Conservation (phyloP, 2,888 invertebrate species). For the Xestoiulus laeticollis region DNA sequence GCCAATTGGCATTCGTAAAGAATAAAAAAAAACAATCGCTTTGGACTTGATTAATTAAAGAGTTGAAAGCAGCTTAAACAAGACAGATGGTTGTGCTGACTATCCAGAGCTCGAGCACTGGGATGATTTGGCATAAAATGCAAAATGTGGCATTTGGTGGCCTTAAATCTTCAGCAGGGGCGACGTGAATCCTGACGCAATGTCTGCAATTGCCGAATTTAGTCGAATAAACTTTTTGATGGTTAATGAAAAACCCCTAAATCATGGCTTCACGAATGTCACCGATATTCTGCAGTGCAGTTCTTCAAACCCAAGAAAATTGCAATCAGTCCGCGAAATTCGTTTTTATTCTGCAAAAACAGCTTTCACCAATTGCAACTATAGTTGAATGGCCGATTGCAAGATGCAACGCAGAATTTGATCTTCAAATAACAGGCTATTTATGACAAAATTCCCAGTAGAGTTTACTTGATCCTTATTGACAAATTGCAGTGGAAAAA, state of each 20-base stretch:
- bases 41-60: constrained; percentile 41
- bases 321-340: neutral
- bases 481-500: neutral
- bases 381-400: neutral
- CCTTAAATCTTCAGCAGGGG: constrained; percentile 1
- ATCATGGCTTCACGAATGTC: neutral
- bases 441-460: neutral
- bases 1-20: neutral
- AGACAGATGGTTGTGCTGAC: constrained; percentile 23
- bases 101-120: neutral
- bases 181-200: constrained; percentile 3
- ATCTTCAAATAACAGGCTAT: neutral
- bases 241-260: constrained; percentile 34
- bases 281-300: constrained; percentile 21
- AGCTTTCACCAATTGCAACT: neutral
- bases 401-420: neutral
- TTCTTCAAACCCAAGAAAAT: neutral
- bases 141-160: constrained; percentile 32
- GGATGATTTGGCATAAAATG: constrained; percentile 30
- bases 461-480: neutral
- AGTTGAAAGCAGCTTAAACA: constrained; percentile 27
- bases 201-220: constrained; percentile 36
- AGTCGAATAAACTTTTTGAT: constrained; percentile 15
- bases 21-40: constrained; percentile 28
- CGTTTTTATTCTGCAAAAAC: neutral